Evolutionary conservation across 2,113 vertebrate genomes (phyloP).

Genomic region (Rhea americana): DNA sequence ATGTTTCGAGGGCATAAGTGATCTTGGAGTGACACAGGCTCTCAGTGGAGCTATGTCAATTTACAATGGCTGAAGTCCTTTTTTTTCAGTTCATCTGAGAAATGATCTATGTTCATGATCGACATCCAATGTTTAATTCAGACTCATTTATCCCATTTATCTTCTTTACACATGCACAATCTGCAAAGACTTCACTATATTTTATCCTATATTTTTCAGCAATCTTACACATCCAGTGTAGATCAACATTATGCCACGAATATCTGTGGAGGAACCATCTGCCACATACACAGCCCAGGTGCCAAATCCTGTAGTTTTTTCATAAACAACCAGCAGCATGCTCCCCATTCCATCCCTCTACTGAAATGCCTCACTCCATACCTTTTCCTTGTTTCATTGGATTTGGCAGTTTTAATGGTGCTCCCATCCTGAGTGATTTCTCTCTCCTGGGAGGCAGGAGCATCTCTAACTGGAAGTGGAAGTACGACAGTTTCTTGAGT

Average conservation of each 20-base stretch:
- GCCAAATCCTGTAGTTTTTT: background rate
- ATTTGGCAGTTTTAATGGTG: constrained; percentile 87
- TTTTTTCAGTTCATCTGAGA: background rate
- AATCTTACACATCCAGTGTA: background rate
- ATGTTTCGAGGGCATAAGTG: background rate
- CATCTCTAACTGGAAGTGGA: constrained; percentile 87
- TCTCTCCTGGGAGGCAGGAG: constrained; percentile 88
- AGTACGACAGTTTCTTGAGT: constrained; percentile 93
- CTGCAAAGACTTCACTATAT: background rate
- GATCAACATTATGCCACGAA: background rate
- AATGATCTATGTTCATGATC: background rate
- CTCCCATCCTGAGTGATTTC: constrained; percentile 86
- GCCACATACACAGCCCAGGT: background rate
- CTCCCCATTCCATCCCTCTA: background rate
- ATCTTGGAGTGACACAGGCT: background rate
- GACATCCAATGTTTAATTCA: accelerated
- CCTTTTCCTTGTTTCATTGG: constrained; percentile 91
- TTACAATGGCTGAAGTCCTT: background rate
- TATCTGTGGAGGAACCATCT: background rate
- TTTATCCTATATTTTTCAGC: background rate
- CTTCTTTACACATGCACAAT: background rate
- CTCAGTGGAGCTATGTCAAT: background rate
- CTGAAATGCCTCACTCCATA: constrained; percentile 54
- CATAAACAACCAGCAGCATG: background rate
- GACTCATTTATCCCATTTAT: background rate